These are phyloP conservation scores for Caenorhabditis remanei DNA, from an alignment of 1,140 invertebrate genomes.

Conservation along the genomic window DNA sequence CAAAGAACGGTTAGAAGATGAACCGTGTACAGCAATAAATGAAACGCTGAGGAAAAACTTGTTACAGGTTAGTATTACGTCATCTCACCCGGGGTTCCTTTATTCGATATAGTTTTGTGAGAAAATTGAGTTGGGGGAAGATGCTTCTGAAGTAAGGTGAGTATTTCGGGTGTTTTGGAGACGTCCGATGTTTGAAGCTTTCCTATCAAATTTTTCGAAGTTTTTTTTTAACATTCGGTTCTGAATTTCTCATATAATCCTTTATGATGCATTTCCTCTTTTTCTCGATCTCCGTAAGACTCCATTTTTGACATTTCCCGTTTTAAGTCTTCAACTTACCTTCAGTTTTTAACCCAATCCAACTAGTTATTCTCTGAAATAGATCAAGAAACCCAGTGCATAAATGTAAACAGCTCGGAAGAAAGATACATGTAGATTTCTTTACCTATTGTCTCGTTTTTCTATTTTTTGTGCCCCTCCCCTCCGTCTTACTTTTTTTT, in stretches of 20 bases:
- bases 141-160: not conserved
- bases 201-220: constrained; percentile 1
- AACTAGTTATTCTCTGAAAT: not conserved
- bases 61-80: constrained; percentile 68
- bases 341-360: not conserved
- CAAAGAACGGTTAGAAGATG: constrained; percentile 43
- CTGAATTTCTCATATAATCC: not conserved
- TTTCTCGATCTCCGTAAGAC: not conserved
- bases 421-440: constrained; percentile 15
- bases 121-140: not conserved
- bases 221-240: not conserved
- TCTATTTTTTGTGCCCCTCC: not conserved
- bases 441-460: constrained; percentile 56
- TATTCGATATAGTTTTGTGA: not conserved
- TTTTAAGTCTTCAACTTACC: no score
- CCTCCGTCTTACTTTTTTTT: not conserved
- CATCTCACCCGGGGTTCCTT: not conserved
- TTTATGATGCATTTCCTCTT: not conserved
- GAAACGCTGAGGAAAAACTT: constrained; percentile 72
- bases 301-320: not conserved
- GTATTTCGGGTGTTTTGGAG: not conserved
- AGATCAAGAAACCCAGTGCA: not conserved
- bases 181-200: constrained; percentile 14
- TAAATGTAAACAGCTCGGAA: not conserved
- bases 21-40: constrained; percentile 69